Evolutionary conservation across 2,797 vertebrate species (phyloP), one percentile per base, ranked within the genome.

Genomic region (Crypturellus tataupa): DNA sequence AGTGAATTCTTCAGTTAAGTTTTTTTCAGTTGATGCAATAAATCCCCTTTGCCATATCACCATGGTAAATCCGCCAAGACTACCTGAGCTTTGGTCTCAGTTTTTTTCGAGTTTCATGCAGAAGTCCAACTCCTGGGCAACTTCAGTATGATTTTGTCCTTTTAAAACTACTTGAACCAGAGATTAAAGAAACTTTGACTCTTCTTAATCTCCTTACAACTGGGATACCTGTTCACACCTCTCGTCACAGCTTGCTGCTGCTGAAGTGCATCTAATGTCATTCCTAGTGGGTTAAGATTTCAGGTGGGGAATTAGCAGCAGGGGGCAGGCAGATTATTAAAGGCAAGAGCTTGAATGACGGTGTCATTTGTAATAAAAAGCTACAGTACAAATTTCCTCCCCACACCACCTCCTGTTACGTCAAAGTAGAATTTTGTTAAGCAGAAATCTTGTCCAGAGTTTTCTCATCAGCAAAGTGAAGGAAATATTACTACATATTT

Each of bases 51-150:
- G 40, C 16, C 49, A 39, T 0, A 40, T 62, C 49, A 33, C 14
- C 49, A 40, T 0, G 37, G 55, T 75, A 96, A 93, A 90, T 7
- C 42, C 37, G 55, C 1, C 0, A 85, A 79, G 55, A 44, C 53
- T 29, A 42, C 29, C 40, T 93, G 77, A 94, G 92, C 80, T 71
- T 56, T 58, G 35, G 55, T 29, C 91, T 91, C 35, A 33, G 55
- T 89, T 95, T 86, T 86, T 78, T 94, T 71, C 16, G 75, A 35
- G 64, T 85, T 90, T 90, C 53, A 72, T 17, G 24, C 71, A 87
- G 75, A 85, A 91, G 94, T 44, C 5, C 42, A 33, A 10, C 47
- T 79, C 85, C 75, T 25, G 73, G 71, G 71, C 9, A 85, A 77
- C 47, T 6, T 72, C 68, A 49, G 62, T 37, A 7, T 53, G 31